Evolutionary conservation across 1,140 invertebrate species (phyloP).

Genomic region (Drosophila lini): DNA sequence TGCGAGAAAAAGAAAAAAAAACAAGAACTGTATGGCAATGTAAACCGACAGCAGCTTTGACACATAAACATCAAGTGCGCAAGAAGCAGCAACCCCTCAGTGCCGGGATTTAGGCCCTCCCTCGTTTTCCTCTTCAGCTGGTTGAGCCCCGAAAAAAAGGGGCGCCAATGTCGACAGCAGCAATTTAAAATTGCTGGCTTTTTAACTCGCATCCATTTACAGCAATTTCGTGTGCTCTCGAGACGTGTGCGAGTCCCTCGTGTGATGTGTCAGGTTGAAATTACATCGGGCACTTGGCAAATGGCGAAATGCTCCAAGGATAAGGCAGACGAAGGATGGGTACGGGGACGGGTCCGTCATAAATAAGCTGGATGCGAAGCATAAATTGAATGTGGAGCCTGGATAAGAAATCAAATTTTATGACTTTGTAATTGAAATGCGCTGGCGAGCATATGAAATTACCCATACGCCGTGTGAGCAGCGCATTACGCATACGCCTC

Average conservation of each 20-base stretch:
- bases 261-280: constrained; percentile 79
- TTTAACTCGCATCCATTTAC: constrained; percentile 83
- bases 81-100: constrained; percentile 37
- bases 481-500: constrained; percentile 47
- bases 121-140: background rate
- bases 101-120: background rate
- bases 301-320: constrained; percentile 61
- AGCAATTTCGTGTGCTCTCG: constrained; percentile 72
- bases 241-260: constrained; percentile 56
- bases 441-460: constrained; percentile 58
- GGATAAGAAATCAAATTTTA: constrained; percentile 79
- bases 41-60: constrained; percentile 73
- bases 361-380: constrained; percentile 58
- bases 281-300: constrained; percentile 76
- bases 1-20: constrained; percentile 24
- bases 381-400: constrained; percentile 66
- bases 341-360: constrained; percentile 24
- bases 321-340: constrained; percentile 39
- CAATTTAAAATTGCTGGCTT: constrained; percentile 83
- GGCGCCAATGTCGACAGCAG: constrained; percentile 65
- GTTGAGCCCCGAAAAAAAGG: constrained; percentile 32
- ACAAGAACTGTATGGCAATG: constrained; percentile 48
- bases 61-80: constrained; percentile 80
- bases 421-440: constrained; percentile 80
- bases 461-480: constrained; percentile 2